A percentile compares a stretch with the other conserved stretches of the same genome.
Conservation (phyloP, 92 coral and sea anemone species). For the Plumapathes pennacea region DNA sequence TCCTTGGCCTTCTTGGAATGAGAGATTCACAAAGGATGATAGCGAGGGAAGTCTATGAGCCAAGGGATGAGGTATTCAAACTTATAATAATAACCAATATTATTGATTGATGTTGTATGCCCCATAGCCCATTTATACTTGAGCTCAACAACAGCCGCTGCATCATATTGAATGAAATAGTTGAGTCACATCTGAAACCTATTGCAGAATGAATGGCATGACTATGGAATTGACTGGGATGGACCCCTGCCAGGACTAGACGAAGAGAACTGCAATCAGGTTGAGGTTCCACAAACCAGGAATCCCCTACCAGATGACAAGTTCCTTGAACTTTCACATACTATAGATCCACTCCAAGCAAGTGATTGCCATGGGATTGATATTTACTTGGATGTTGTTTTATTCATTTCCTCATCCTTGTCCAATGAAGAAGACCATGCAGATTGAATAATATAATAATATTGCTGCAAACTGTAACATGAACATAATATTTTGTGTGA, state of each 20-base stretch:
- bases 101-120: too few species aligned
- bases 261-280: slow-evolving; percentile 3
- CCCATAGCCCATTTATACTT: too few species aligned
- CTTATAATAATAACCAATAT: too few species aligned
- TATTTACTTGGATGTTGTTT: slow-evolving; percentile 18
- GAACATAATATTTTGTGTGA: too few species aligned
- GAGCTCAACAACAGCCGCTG: too few species aligned
- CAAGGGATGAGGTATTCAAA: slow-evolving; percentile 27
- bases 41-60: slow-evolving; percentile 30
- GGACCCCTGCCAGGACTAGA: slow-evolving; percentile 31
- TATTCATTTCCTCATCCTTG: slow-evolving; percentile 11
- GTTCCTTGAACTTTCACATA: slow-evolving; percentile 12
- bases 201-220: slow-evolving; percentile 35
- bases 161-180: too few species aligned
- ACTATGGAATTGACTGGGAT: slow-evolving; percentile 47
- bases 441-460: too few species aligned
- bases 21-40: slow-evolving; percentile 43
- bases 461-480: too few species aligned
- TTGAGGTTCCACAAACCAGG: slow-evolving; percentile 49
- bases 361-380: slow-evolving; percentile 21
- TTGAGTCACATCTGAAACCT: too few species aligned
- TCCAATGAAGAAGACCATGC: slow-evolving; percentile 9
- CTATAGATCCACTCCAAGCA: slow-evolving; percentile 28
- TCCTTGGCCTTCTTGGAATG: slow-evolving; percentile 43
- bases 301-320: slow-evolving; percentile 29